Conservation (phyloP, 2,888 invertebrate species). For the Volucella bombylans region DNA sequence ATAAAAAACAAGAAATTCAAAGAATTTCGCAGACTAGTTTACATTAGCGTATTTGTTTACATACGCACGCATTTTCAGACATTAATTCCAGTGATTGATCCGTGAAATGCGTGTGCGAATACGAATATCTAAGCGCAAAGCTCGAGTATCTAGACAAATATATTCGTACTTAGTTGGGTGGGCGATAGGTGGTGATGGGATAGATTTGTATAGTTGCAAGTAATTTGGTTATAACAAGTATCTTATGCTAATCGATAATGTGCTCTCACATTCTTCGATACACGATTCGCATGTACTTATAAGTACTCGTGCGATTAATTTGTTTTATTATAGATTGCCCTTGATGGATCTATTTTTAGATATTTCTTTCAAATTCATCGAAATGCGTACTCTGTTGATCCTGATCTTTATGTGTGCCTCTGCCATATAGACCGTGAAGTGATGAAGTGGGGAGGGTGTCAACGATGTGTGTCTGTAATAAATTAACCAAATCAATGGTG, state of each 20-base stretch:
- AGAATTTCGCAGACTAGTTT: conserved; percentile 48
- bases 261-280: too few species aligned
- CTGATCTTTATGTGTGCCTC: conserved; percentile 18
- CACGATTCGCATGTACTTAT: neutral
- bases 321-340: conserved; percentile 19
- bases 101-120: neutral
- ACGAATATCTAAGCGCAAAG: too few species aligned
- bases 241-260: neutral
- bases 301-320: conserved; percentile 1
- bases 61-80: conserved; percentile 18
- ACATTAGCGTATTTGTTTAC: conserved; percentile 4
- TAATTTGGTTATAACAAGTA: neutral
- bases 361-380: conserved; percentile 13
- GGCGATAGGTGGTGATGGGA: neutral
- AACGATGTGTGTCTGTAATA: conserved; percentile 48
- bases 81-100: conserved; percentile 29
- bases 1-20: conserved; percentile 15
- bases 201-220: neutral
- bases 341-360: conserved; percentile 30
- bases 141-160: neutral
- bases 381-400: conserved; percentile 36
- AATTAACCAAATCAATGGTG: conserved; percentile 60
- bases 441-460: neutral
- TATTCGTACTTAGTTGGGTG: neutral
- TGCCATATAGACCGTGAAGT: neutral